Conservation (phyloP, 2,113 vertebrate species). For the Bambusicola thoracicus region DNA sequence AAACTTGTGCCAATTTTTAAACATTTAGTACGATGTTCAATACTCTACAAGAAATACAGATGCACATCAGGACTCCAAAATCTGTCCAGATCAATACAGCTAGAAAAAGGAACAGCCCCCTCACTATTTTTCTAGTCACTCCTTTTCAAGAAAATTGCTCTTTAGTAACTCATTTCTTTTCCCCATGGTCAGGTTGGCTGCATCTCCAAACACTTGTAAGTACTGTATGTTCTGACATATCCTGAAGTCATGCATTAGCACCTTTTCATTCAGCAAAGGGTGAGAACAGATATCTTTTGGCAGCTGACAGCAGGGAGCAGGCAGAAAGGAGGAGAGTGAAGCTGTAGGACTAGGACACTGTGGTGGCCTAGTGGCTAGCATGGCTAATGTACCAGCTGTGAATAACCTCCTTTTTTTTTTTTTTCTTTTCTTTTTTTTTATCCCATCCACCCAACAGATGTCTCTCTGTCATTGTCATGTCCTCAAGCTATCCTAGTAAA, state of each 20-base stretch:
- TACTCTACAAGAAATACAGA: slow-evolving; percentile 17
- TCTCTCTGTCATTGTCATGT: slow-evolving; percentile 84
- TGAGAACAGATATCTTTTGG: slow-evolving; percentile 94
- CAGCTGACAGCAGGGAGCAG: slow-evolving; percentile 85
- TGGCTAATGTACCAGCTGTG: slow-evolving; percentile 82
- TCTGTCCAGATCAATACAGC: background rate
- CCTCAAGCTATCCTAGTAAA: slow-evolving; percentile 81
- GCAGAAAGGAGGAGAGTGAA: slow-evolving; percentile 74
- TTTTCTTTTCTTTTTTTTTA: background rate
- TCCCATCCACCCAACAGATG: slow-evolving; percentile 79
- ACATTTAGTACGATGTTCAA: slow-evolving; percentile 9
- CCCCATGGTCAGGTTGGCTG: slow-evolving; percentile 80
- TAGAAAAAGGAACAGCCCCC: slow-evolving; percentile 30
- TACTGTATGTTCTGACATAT: slow-evolving; percentile 91
- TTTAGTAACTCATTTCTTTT: slow-evolving; percentile 76
- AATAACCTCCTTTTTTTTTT: slow-evolving; percentile 59
- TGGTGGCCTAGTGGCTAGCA: slow-evolving; percentile 81
- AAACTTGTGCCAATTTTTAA: background rate
- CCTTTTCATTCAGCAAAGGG: slow-evolving; percentile 88
- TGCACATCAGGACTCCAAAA: background rate
- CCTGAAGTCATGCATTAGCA: slow-evolving; percentile 92
- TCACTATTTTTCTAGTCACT: slow-evolving; percentile 9
- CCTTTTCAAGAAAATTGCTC: slow-evolving; percentile 64
- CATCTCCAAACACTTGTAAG: slow-evolving; percentile 85
- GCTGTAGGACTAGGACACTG: slow-evolving; percentile 75